These are phyloP conservation scores for Amiota communis DNA, from an alignment of 2,888 invertebrate genomes.

Conservation along the genomic window DNA sequence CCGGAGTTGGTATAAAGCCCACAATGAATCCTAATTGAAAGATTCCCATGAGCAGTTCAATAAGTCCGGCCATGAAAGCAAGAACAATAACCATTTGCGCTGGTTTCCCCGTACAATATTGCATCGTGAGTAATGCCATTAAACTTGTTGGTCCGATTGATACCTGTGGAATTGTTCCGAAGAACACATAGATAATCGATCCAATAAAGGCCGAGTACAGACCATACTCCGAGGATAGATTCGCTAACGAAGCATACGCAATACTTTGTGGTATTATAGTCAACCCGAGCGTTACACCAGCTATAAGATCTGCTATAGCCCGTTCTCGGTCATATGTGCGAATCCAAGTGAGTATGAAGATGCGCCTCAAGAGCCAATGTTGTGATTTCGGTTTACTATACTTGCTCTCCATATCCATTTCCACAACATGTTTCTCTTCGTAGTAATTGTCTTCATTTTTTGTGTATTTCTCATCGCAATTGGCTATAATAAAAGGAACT, in stretches of 20 bases:
- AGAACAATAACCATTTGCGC: slow-evolving; percentile 83
- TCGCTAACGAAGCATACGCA: slow-evolving; percentile 90
- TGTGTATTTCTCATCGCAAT: slow-evolving; percentile 52
- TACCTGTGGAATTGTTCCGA: slow-evolving; percentile 90
- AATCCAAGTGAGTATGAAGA: slow-evolving; percentile 80
- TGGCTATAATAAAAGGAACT: slow-evolving; percentile 44
- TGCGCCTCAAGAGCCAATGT: slow-evolving; percentile 67
- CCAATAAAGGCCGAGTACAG: slow-evolving; percentile 93
- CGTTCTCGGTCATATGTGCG: slow-evolving; percentile 80
- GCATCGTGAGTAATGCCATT: slow-evolving; percentile 88
- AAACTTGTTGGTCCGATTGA: slow-evolving; percentile 95
- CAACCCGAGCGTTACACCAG: slow-evolving; percentile 90
- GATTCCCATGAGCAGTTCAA: slow-evolving; percentile 86
- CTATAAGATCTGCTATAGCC: slow-evolving; percentile 86
- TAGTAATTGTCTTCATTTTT: slow-evolving; percentile 48
- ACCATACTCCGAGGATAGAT: slow-evolving; percentile 90
- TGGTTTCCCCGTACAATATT: slow-evolving; percentile 81
- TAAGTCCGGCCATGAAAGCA: slow-evolving; percentile 83
- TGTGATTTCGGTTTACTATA: slow-evolving; percentile 57
- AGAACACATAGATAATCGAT: slow-evolving; percentile 88
- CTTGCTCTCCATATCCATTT: slow-evolving; percentile 53
- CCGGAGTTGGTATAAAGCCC: slow-evolving; percentile 87
- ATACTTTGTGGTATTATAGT: slow-evolving; percentile 95
- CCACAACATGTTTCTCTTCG: slow-evolving; percentile 47
- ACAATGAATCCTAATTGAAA: slow-evolving; percentile 88